These are phyloP conservation scores for Danio kyathit DNA, from an alignment of 2,797 vertebrate species.

Conservation along the genomic window DNA sequence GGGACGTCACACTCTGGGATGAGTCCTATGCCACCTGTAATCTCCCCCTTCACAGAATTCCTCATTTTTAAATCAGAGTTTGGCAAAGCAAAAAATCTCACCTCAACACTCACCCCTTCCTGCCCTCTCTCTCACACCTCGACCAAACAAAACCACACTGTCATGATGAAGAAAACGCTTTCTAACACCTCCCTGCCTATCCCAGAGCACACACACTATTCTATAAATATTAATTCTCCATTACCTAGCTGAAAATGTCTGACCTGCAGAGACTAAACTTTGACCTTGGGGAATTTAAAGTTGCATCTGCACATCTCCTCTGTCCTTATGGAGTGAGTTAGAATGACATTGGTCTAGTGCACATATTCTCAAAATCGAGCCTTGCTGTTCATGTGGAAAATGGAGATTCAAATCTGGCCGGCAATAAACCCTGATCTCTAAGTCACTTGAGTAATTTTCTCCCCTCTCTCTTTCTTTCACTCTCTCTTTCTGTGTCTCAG, in stretches of 20 bases:
- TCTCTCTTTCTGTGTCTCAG: not conserved
- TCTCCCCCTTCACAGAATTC: slow-evolving; percentile 54
- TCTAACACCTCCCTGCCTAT: not conserved
- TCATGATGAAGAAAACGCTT: slow-evolving; percentile 30
- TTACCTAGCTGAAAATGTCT: slow-evolving; percentile 22
- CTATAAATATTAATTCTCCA: slow-evolving; percentile 42
- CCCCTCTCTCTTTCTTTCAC: not conserved
- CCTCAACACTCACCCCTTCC: slow-evolving; percentile 15
- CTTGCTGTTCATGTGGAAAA: slow-evolving; percentile 15
- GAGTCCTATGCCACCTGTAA: slow-evolving; percentile 55
- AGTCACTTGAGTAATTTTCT: not conserved
- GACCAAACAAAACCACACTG: slow-evolving; percentile 2
- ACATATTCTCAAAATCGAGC: slow-evolving; percentile 17
- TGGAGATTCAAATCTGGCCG: slow-evolving; percentile 31
- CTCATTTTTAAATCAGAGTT: slow-evolving; percentile 52
- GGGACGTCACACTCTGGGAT: slow-evolving; percentile 56
- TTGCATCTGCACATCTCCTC: slow-evolving; percentile 12
- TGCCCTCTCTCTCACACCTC: slow-evolving; percentile 40
- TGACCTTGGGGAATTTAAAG: slow-evolving; percentile 26
- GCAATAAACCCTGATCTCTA: not conserved
- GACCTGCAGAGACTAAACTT: slow-evolving; percentile 16
- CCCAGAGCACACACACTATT: slow-evolving; percentile 12
- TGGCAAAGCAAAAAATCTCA: slow-evolving; percentile 44
- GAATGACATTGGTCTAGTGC: not conserved
- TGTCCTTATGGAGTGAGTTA: slow-evolving; percentile 4